Percentiles rank a stretch among this genome's conserved stretches.
phyloP scores from a whole-genome alignment of 2,888 invertebrate species.

The Sarcophaga carnaria region DNA sequence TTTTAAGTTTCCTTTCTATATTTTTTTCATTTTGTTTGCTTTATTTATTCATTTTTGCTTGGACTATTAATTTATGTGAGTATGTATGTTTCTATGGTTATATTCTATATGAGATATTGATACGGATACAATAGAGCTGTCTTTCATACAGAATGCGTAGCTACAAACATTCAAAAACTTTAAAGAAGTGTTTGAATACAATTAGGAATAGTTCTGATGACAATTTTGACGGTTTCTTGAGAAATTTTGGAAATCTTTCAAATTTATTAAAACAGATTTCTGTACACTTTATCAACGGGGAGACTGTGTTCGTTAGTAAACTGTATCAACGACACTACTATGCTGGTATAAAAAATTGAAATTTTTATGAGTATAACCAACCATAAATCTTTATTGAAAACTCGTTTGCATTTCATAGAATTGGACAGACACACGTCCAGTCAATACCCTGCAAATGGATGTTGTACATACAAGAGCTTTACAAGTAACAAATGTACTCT shows the following conservation, averaged over 20 bases:
- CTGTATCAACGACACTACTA: slow-evolving; percentile 37
- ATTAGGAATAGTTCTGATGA: neutral
- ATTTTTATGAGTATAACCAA: slow-evolving; percentile 69
- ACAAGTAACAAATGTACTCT: slow-evolving; percentile 47
- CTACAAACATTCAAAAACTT: neutral
- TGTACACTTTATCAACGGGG: too few species aligned
- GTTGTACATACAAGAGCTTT: slow-evolving; percentile 27
- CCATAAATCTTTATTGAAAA: slow-evolving; percentile 71
- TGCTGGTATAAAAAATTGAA: slow-evolving; percentile 63
- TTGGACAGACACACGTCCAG: slow-evolving; percentile 8
- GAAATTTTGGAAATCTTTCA: too few species aligned
- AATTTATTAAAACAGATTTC: too few species aligned
- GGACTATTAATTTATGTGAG: too few species aligned
- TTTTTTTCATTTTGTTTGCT: neutral
- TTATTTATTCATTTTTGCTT: too few species aligned
- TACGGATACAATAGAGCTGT: neutral
- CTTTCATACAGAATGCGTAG: neutral
- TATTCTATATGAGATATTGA: neutral
- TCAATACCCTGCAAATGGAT: neutral
- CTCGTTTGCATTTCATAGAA: slow-evolving; percentile 68
- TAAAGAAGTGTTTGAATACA: neutral
- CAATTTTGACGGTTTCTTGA: neutral
- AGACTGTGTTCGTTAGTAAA: neutral
- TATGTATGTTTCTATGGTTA: neutral
- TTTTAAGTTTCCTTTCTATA: neutral